Percentiles rank a stretch among this genome's conserved stretches.
Evolutionary conservation across 2,888 invertebrate species (phyloP).

Genomic region (Esperia sulphurella): DNA sequence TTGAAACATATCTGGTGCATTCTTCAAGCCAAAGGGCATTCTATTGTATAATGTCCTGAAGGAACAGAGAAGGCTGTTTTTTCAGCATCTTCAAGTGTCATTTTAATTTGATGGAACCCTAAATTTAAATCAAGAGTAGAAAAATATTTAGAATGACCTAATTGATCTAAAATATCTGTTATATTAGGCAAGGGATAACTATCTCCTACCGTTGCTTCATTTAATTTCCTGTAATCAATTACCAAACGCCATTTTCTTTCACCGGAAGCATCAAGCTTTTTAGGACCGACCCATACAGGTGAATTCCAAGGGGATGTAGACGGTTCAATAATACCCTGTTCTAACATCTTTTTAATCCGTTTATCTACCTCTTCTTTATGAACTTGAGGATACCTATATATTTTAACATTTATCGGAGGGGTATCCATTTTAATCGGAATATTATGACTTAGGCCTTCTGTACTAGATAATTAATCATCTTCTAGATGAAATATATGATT

Average conservation of each 20-base stretch:
- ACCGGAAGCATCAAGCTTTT: background rate
- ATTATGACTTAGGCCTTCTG: background rate
- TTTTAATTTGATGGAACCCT: constrained; percentile 13
- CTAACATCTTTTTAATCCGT: background rate
- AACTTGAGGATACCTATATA: background rate
- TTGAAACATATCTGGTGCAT: too few relatives aligned
- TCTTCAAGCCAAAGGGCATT: constrained; percentile 15
- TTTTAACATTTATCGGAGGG: background rate
- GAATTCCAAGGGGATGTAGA: background rate
- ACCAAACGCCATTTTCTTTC: too few relatives aligned
- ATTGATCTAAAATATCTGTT: constrained; percentile 33
- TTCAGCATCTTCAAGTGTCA: constrained; percentile 4
- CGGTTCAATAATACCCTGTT: background rate
- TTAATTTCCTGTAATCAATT: constrained; percentile 13
- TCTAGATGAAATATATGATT: background rate
- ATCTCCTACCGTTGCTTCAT: constrained; percentile 18
- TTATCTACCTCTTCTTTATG: constrained; percentile 1
- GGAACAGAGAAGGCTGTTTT: constrained; percentile 16
- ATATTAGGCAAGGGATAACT: constrained; percentile 20
- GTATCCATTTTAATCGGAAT: background rate
- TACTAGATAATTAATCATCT: background rate
- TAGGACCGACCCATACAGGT: background rate
- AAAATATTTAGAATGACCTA: constrained; percentile 26
- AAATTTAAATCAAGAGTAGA: constrained; percentile 15
- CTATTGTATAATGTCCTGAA: constrained; percentile 14